Evolutionary conservation across 1,140 invertebrate species (phyloP), one percentile per base, ranked within the genome.

Genomic region (Coenobita brevimanus): DNA sequence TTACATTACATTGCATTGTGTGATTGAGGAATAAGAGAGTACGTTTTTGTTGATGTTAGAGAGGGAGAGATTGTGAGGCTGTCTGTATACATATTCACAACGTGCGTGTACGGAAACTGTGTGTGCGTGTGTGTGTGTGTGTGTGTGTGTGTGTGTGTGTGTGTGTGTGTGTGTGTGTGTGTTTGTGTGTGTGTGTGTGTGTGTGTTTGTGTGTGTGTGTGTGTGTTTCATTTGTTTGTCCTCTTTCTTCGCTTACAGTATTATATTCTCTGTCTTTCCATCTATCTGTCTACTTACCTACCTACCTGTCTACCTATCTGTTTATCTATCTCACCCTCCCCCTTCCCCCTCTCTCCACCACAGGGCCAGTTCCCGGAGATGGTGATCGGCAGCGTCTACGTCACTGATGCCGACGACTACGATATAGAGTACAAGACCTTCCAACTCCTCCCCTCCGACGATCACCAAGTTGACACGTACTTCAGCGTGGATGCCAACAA

Each of bases 361-460:
- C 62, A 98, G 95, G 97, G 97, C 71, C 96, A 97, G 93, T 96
- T 97, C 89, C 97, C 97, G 1, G 96, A 98, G 90, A 97, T 97
- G 0, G 96, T 97, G 92, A 98, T 99, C 87, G 98, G 98, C 36
- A 94, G 97, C 84, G 98, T 99, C 1, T 98, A 99, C 92, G 97
- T 98, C 0, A 97, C 98, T 92, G 98, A 99, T 93, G 93, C 97
- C 57, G 98, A 99, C 92, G 98, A 99, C 92, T 99, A 98, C 98
- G 98, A 99, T 94, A 92, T 98, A 87, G 96, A 96, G 0, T 98
- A 99, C 92, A 99, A 99, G 92, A 97, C 97, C 91, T 99, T 99
- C 93, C 97, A 97, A 91, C 98, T 97, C 96, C 94, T 94, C 64
- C 96, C 97, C 91, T 36, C 60, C 24, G 69, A 73, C 0, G 15